Base-by-base conservation (phyloP, 2,797 vertebrate genomes). In the Melanotaenia parkinsoni region DNA sequence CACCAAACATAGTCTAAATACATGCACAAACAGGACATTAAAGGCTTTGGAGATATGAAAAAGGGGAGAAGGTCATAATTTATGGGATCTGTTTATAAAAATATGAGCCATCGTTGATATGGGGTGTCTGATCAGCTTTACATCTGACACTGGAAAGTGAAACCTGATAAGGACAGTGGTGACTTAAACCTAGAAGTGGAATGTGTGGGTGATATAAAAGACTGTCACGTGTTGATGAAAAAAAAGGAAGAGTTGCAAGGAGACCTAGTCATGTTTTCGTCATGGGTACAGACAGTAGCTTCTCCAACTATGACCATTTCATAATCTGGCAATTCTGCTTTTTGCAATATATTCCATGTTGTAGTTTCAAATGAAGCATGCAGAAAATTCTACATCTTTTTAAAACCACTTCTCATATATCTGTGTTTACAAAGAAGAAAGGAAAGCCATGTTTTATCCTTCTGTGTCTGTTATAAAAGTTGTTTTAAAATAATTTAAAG, bases 91-190 rank as follows among this genome's bases (percentile, higher is more conserved):
- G 72, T 73, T 70, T 84, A 77, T 88, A 81, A 80, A 40, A 68
- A 75, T 53, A 66, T 33, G 50, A 74, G 22, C 38, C 2, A 22
- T 70, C 16, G 58, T 58, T 67, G 20, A 70, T 50, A 32, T 70
- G 54, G 45, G 67, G 74, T 73, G 81, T 73, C 40, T 26, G 28
- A 68, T 64, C 37, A 47, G 77, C 67, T 71, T 72, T 79, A 68
- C 66, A 77, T 67, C 43, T 74, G 72, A 84, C 38, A 76, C 53
- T 64, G 80, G 80, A 86, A 84, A 86, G 84, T 88, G 90, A 74
- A 94, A 94, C 80, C 40, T 7, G 90, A 93, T 92, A 87, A 90
- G 87, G 89, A 89, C 87, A 88, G 72, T 50, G 58, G 79, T 63
- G 74, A 86, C 63, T 72, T 72, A 68, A 88, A 61, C 68, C 73